Evolutionary conservation across 2,888 invertebrate species (phyloP), one percentile per base, ranked within the genome.

Genomic region (Lepidochrysops patricia): DNA sequence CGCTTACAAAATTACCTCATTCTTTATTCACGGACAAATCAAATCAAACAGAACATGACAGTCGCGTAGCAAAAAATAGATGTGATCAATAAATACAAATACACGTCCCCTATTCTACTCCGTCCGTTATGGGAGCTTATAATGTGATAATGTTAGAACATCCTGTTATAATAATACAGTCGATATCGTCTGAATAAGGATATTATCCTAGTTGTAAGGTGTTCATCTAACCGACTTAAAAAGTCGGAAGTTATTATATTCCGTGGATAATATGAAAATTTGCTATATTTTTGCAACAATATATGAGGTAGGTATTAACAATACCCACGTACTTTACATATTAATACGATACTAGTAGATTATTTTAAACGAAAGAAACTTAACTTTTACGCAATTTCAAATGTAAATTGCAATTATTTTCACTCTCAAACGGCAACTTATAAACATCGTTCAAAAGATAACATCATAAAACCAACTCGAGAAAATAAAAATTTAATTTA

Each of bases 21-120:
- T 57, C 63, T 65, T 59, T 57, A 62, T 61, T 61, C 43, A 59
- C 29, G 26, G 54, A 61, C 43, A 62, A 62, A 63, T 61, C 54
- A 58, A 60, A 65, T 61, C 61, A 62, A 63, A 57, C 27, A 57
- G 25, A 57, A 52, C 52, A 27, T 29, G 34, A n/a, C 43, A n/a
- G 25, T 35, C 26, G 35, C 25, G 34, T 25, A 52, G 58, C 35
- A 59, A 59, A 59, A 54, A 59, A 59, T 59, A 59, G 50, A 59
- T n/a, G 15, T 34, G 35, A 59, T 59, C 58, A 52, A 59, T 59
- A 59, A 52, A 34, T 52, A 43, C 29, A 29, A 29, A 43, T 57
- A 48, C 34, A 15, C 26, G 43, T 43, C 9, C 19, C 19, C 19
- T 23, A 23, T 19, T 43, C 15, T 15, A 43, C 6, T 37, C 1